Evolutionary conservation across 2,797 vertebrate species (phyloP), one percentile per base, ranked within the genome.

Genomic region (Perodicticus potto): DNA sequence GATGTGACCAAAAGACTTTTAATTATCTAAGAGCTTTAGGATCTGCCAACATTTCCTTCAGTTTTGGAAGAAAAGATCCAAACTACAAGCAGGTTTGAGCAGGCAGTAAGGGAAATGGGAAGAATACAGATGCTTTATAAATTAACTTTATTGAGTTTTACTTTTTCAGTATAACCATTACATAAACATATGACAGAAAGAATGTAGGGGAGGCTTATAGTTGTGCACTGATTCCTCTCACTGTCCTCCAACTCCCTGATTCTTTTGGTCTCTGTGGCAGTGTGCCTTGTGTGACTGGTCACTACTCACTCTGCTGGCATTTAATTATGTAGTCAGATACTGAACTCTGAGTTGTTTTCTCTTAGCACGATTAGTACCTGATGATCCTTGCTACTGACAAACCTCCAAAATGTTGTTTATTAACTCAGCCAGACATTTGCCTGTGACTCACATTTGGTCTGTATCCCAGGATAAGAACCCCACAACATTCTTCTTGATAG

Each of bases 1-100:
- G 73, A 90, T 77, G 43, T 78, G 63, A 78, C 40, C 69, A 96
- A 43, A 49, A n/a, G 29, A 80, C 23, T 86, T 93, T 93, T 76
- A 91, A 94, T 83, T 94, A 88, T 92, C 86, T 59, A 74, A 86
- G 61, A 94, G 55, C 37, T 89, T 94, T 63, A 63, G 29, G 34
- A 53, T 37, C 45, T 95, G 53, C 63, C 63, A 80, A 90, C 25
- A 76, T 89, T 82, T 93, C 27, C 61, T 88, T 59, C 78, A 90
- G 40, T 91, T 32, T 91, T 32, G 34, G 69, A 94, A 93, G n/a
- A 59, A 70, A 97, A 96, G 55, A 93, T 81, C 9, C 37, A 95
- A 96, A 94, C 61, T 55, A 95, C 55, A 96, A 83, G 73, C 17
- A 69, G 13, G 17, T 53, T 89, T 93, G 72, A 93, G 40, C 19